Conservation (phyloP, 2,888 invertebrate genomes). For the Latheticus oryzae region DNA sequence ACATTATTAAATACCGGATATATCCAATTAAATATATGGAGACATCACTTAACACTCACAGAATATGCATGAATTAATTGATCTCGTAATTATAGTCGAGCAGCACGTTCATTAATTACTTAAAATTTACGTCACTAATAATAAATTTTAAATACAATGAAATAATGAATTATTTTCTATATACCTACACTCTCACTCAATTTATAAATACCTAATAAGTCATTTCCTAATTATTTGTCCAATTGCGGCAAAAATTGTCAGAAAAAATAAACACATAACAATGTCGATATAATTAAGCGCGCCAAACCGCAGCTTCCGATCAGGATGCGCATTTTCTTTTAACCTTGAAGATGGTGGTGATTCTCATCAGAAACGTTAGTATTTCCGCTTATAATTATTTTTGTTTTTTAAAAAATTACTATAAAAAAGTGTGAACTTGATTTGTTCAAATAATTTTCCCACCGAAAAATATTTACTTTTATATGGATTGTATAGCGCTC, state of each 20-base stretch:
- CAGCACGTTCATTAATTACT: slow-evolving; percentile 31
- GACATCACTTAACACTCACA: slow-evolving; percentile 57
- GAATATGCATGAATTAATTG: slow-evolving; percentile 43
- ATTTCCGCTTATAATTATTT: no score
- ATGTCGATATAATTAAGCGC: no score
- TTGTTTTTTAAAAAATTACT: no score
- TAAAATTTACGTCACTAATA: slow-evolving; percentile 19
- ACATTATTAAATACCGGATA: slow-evolving; percentile 52
- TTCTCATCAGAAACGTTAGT: slow-evolving; percentile 6
- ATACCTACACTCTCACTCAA: slow-evolving; percentile 35
- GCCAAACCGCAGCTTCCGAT: slow-evolving; percentile 29
- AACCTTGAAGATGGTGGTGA: slow-evolving; percentile 16
- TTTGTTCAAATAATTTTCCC: slow-evolving; percentile 8
- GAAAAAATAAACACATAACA: slow-evolving; percentile 3
- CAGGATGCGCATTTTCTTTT: not conserved
- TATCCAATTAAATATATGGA: slow-evolving; percentile 58
- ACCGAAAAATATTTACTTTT: slow-evolving; percentile 20
- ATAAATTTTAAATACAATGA: slow-evolving; percentile 20
- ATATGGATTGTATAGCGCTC: slow-evolving; percentile 10
- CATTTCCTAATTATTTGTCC: slow-evolving; percentile 50
- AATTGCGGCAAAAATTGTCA: slow-evolving; percentile 36
- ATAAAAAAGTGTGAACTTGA: slow-evolving; percentile 25
- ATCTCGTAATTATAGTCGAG: slow-evolving; percentile 38
- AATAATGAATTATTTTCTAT: slow-evolving; percentile 30
- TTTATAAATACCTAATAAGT: slow-evolving; percentile 54